Conservation (phyloP, 2,888 invertebrate species). For the Acleris cristana region DNA sequence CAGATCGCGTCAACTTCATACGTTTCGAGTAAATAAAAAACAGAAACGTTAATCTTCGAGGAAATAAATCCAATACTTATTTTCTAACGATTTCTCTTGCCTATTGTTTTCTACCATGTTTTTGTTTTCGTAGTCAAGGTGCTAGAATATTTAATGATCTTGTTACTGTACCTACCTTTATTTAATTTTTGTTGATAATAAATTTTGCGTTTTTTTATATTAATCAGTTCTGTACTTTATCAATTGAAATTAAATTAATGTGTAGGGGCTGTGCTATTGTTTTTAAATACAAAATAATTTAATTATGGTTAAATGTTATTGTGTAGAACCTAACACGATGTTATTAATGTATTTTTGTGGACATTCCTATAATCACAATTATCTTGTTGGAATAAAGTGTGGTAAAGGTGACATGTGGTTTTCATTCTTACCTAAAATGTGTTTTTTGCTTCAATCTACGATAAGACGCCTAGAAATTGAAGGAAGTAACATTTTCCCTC, state of each 20-base stretch:
- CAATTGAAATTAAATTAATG: slow-evolving; percentile 19
- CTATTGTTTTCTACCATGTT: background rate
- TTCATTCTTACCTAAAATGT: slow-evolving; percentile 42
- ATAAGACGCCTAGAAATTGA: no score
- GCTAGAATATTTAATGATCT: slow-evolving; percentile 18
- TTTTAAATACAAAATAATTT: slow-evolving; percentile 31
- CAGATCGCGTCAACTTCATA: no score
- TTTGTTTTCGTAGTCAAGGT: background rate
- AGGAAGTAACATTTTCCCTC: no score
- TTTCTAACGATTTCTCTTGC: background rate
- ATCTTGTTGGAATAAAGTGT: slow-evolving; percentile 67
- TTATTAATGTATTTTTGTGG: slow-evolving; percentile 53
- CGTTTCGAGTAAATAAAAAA: no score
- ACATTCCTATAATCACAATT: slow-evolving; percentile 72
- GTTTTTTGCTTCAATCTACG: no score
- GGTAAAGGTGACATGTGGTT: slow-evolving; percentile 54
- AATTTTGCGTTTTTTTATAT: no score
- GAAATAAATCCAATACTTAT: no score
- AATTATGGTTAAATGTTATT: slow-evolving; percentile 34
- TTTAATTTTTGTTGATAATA: slow-evolving; percentile 12
- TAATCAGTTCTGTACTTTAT: background rate
- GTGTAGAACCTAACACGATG: slow-evolving; percentile 43
- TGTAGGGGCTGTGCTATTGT: slow-evolving; percentile 32
- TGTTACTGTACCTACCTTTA: slow-evolving; percentile 4
- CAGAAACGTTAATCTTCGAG: no score